A percentile compares a stretch with the other conserved stretches of the same genome.
These are phyloP conservation scores for Drosophila nr. perissopoda DNA, from an alignment of 2,888 invertebrate species.

Conservation along the genomic window DNA sequence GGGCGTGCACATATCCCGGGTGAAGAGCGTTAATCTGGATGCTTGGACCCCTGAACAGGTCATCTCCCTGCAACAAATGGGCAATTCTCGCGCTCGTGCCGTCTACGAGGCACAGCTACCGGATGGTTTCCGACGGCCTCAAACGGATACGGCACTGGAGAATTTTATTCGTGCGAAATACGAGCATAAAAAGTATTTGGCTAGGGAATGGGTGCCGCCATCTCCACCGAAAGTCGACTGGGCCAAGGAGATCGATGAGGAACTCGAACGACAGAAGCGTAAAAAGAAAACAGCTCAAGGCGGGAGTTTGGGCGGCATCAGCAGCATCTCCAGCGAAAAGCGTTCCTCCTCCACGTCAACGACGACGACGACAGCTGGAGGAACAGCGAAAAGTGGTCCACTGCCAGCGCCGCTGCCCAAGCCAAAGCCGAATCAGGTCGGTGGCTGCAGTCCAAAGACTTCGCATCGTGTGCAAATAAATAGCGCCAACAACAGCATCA, in stretches of 20 bases:
- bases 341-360: conserved; percentile 21
- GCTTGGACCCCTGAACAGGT: conserved; percentile 99
- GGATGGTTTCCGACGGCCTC: conserved; percentile 97
- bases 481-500: conserved; percentile 51
- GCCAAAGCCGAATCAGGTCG: conserved; percentile 83
- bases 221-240: conserved; percentile 93
- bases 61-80: conserved; percentile 97
- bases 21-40: conserved; percentile 99
- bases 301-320: conserved; percentile 66
- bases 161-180: conserved; percentile 99
- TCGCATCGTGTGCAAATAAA: conserved; percentile 65
- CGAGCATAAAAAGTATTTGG: conserved; percentile 99
- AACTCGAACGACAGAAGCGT: conserved; percentile 92
- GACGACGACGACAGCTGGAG: conserved; percentile 33
- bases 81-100: conserved; percentile 97
- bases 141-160: conserved; percentile 96
- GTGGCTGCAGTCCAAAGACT: conserved; percentile 84
- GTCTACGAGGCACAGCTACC: conserved; percentile 99
- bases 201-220: conserved; percentile 98
- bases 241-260: conserved; percentile 95
- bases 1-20: conserved; percentile 99
- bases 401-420: conserved; percentile 84
- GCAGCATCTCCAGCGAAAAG: conserved; percentile 63
- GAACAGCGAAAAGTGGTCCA: conserved; percentile 60
- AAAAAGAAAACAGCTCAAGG: conserved; percentile 91